A percentile compares a stretch with the other conserved stretches of the same genome.
phyloP scores from a whole-genome alignment of 2,888 invertebrate genomes.

The Cantharis rufa region DNA sequence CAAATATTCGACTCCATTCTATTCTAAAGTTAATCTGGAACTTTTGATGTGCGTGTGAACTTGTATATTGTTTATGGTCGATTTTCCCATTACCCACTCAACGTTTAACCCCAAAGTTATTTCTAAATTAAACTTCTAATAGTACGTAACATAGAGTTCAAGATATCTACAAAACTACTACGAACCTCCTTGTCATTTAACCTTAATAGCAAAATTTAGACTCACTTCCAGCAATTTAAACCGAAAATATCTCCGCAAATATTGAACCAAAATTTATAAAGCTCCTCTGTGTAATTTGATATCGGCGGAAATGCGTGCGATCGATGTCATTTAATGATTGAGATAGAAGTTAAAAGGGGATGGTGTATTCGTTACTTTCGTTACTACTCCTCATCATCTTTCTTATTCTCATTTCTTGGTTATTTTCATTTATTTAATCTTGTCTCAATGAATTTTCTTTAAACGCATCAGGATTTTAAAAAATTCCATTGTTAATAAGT shows the following conservation, averaged over 20 bases:
- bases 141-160: slow-evolving; percentile 16
- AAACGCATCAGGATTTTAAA: slow-evolving; percentile 4
- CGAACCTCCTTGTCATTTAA: slow-evolving; percentile 22
- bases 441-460: slow-evolving; percentile 12
- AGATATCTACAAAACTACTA: slow-evolving; percentile 25
- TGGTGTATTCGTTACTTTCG: slow-evolving; percentile 8
- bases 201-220: slow-evolving; percentile 25
- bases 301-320: slow-evolving; percentile 32
- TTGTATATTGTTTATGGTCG: slow-evolving; percentile 20
- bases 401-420: slow-evolving; percentile 21
- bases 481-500: not conserved
- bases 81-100: slow-evolving; percentile 19
- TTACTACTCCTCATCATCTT: slow-evolving; percentile 20
- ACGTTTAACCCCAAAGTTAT: slow-evolving; percentile 20
- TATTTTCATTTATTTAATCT: slow-evolving; percentile 23
- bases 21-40: slow-evolving; percentile 10
- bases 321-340: slow-evolving; percentile 33
- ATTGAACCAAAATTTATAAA: slow-evolving; percentile 32
- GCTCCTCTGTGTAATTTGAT: slow-evolving; percentile 31
- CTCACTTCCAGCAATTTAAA: slow-evolving; percentile 29
- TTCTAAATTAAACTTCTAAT: slow-evolving; percentile 22
- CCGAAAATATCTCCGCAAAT: slow-evolving; percentile 31
- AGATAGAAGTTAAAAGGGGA: slow-evolving; percentile 25
- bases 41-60: slow-evolving; percentile 11
- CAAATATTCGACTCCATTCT: not conserved